Base-by-base conservation (phyloP, 2,113 vertebrate species). In the Trichomycterus rosablanca region DNA sequence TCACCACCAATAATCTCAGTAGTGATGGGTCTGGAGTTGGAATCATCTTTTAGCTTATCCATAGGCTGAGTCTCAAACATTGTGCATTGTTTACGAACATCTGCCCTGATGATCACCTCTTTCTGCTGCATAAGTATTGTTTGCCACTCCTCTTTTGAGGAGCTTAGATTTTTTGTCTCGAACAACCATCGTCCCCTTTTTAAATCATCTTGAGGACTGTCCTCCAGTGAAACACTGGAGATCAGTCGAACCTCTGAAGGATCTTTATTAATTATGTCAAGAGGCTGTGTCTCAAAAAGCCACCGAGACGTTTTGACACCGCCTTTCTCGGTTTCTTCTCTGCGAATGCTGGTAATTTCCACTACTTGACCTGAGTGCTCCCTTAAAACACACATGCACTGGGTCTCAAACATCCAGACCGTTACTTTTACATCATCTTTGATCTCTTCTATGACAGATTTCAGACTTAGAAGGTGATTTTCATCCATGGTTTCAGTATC, bases 11-110 rank as follows among this genome's bases (percentile, higher is more conserved):
- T 78, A 55, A 92, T 84, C 63, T 91, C 86, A 59, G 81, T 79
- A 45, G 77, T 67, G 18, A 70, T 4, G 55, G 76, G 48, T 18
- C 45, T 80, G 68, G 76, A 32, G 66, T 90, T 87, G 61, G 87
- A 74, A 63, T 78, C 73, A 57, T 92, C 88, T 77, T 91, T 94
- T 40, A 94, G 80, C 46, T 79, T 77, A 59, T 94, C 92, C 84
- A 94, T 86, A 59, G 91, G 87, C 61, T 90, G 89, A 0, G 90
- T 93, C 79, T 94, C 93, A 82, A 95, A 97, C 63, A 90, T 79
- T 77, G 90, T 84, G 69, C 92, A 89, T 67, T 94, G 93, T 71
- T 86, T 87, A 37, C 84, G 88, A 7, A 94, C 91, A 76, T 94
- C 90, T 3, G 88, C 72, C 24, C 92, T 89, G 28, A 82, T 40